phyloP scores from a whole-genome alignment of 2,888 invertebrate genomes.

The Cryptosula pallasiana region DNA sequence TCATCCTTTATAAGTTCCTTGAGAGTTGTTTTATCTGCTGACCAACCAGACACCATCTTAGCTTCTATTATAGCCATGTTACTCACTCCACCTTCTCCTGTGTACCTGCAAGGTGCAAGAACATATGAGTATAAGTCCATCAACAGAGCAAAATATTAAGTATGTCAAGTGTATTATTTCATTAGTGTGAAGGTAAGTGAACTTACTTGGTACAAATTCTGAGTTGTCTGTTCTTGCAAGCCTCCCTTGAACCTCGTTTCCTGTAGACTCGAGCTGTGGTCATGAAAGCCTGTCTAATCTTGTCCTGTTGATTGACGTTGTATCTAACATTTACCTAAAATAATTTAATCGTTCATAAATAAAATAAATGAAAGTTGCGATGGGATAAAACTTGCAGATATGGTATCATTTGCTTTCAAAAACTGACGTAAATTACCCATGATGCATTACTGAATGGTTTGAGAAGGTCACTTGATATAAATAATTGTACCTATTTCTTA shows the following conservation, averaged over 20 bases:
- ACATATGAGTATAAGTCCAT: no score
- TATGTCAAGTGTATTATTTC: no score
- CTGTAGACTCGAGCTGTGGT: constrained; percentile 35
- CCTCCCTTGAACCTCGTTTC: background rate
- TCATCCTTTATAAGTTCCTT: constrained; percentile 32
- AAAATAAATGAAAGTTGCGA: no score
- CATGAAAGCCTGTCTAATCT: background rate
- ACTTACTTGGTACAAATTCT: constrained; percentile 14
- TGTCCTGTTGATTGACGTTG: constrained; percentile 20
- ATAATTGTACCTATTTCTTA: no score
- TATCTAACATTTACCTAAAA: constrained; percentile 21
- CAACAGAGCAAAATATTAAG: no score
- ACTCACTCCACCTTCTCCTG: constrained; percentile 59
- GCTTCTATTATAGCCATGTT: constrained; percentile 90
- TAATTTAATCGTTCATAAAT: no score
- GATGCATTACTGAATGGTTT: no score
- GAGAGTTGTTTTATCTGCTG: constrained; percentile 69
- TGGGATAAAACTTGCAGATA: no score
- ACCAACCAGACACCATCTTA: constrained; percentile 82
- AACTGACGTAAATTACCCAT: no score
- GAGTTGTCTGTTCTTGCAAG: constrained; percentile 16
- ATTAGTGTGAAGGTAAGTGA: no score
- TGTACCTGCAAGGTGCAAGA: constrained; percentile 33
- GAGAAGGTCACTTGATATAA: no score
- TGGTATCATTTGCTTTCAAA: no score